Conservation (phyloP, 2,888 invertebrate genomes). For the Pomacea canaliculata region DNA sequence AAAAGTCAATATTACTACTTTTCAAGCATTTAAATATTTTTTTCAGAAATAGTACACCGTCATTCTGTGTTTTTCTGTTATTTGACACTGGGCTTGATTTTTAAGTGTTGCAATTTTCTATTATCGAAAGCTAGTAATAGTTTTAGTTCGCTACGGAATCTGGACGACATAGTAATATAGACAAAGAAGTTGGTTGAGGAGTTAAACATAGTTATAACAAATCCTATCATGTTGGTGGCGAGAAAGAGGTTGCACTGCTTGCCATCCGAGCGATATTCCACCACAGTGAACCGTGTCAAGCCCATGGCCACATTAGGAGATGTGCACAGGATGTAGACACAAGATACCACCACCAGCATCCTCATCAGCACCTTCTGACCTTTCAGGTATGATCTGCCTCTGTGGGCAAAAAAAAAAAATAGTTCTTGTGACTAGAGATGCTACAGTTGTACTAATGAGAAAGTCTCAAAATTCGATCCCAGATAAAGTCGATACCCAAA, state of each 20-base stretch:
- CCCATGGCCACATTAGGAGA: slow-evolving; percentile 7
- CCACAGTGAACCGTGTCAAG: not conserved
- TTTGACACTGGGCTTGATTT: too few relatives aligned
- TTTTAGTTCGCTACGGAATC: slow-evolving; percentile 15
- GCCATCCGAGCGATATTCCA: not conserved
- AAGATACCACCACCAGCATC: slow-evolving; percentile 20
- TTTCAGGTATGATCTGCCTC: not conserved
- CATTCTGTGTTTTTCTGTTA: too few relatives aligned
- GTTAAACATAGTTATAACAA: slow-evolving; percentile 15
- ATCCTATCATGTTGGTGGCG: slow-evolving; percentile 3
- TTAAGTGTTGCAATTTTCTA: too few relatives aligned
- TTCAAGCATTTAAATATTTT: too few relatives aligned
- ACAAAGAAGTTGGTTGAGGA: slow-evolving; percentile 23
- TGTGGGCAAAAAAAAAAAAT: too few relatives aligned
- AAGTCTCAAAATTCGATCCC: too few relatives aligned
- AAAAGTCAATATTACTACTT: too few relatives aligned
- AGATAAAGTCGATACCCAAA: too few relatives aligned
- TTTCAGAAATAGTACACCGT: too few relatives aligned
- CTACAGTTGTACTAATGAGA: too few relatives aligned
- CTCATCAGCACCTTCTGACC: slow-evolving; percentile 16
- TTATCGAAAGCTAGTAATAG: too few relatives aligned
- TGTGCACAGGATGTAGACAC: slow-evolving; percentile 14
- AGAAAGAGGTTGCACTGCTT: slow-evolving; percentile 9
- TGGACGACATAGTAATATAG: slow-evolving; percentile 15
- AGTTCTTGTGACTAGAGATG: too few relatives aligned